These are phyloP conservation scores for Drosophila fungiperda DNA, from an alignment of 2,888 invertebrate species.

Conservation along the genomic window DNA sequence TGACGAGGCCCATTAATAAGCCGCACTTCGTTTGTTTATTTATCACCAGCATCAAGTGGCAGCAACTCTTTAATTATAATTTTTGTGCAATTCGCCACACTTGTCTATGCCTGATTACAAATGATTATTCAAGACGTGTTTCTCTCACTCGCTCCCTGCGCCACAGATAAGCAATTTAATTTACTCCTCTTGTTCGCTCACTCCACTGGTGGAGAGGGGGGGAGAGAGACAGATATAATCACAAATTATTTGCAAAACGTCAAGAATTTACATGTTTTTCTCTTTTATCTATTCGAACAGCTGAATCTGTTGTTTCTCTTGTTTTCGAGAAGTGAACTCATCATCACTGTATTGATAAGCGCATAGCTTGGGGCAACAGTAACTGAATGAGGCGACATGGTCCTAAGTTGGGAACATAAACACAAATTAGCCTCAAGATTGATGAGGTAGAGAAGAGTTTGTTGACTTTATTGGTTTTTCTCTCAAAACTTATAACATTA, in stretches of 20 bases:
- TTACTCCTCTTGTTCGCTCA: conserved; percentile 15
- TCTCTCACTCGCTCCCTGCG: not conserved
- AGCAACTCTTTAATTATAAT: conserved; percentile 47
- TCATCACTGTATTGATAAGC: conserved; percentile 7
- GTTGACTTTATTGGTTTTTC: not conserved
- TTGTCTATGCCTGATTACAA: conserved; percentile 18
- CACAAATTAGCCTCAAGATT: not conserved
- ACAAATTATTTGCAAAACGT: not conserved
- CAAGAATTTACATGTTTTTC: conserved; percentile 13
- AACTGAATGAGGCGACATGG: not conserved
- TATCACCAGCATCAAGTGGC: conserved; percentile 44
- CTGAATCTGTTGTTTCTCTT: not conserved
- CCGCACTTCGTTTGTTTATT: conserved; percentile 20
- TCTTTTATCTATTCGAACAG: conserved; percentile 9
- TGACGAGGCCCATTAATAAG: conserved; percentile 51
- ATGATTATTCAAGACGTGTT: conserved; percentile 3
- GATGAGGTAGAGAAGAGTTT: not conserved
- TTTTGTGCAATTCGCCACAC: conserved; percentile 13
- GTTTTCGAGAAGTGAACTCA: not conserved
- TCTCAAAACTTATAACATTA: not conserved
- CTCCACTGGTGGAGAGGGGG: not conserved
- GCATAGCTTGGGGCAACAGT: not conserved
- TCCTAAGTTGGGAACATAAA: not conserved
- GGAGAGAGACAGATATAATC: not conserved
- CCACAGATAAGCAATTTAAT: conserved; percentile 31